Conservation (phyloP, 1,140 invertebrate genomes). For the Potamilus streckersoni region DNA sequence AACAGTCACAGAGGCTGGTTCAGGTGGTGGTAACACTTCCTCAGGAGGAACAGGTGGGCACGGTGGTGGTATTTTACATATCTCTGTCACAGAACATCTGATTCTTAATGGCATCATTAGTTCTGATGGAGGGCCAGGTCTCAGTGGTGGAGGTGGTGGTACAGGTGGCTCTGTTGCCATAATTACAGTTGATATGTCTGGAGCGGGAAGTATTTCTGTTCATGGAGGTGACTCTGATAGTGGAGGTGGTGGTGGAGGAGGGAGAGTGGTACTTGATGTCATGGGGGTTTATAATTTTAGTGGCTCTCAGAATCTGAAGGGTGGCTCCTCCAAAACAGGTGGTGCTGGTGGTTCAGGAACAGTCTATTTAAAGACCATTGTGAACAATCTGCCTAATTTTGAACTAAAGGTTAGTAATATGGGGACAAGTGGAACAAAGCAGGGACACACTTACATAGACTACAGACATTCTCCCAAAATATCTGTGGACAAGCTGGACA, state of each 20-base stretch:
- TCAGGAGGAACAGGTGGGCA: slow-evolving; percentile 10
- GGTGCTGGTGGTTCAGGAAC: slow-evolving; percentile 54
- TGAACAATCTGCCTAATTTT: no score
- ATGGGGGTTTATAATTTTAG: slow-evolving; percentile 41
- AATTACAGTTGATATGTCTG: slow-evolving; percentile 35
- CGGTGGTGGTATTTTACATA: slow-evolving; percentile 45
- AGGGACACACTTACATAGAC: no score
- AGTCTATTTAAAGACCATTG: slow-evolving; percentile 16
- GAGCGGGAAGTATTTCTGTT: slow-evolving; percentile 39
- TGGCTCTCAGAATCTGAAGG: slow-evolving; percentile 38
- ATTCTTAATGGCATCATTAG: slow-evolving; percentile 44
- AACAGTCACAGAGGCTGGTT: slow-evolving; percentile 40
- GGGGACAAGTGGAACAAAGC: no score
- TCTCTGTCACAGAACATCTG: slow-evolving; percentile 26
- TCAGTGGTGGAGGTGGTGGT: slow-evolving; percentile 45
- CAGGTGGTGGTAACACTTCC: slow-evolving; percentile 41
- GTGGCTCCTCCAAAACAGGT: slow-evolving; percentile 38
- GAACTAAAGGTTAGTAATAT: no score
- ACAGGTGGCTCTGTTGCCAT: slow-evolving; percentile 41
- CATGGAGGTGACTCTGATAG: slow-evolving; percentile 29
- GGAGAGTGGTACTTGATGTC: slow-evolving; percentile 37
- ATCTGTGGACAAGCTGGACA: slow-evolving; percentile 26
- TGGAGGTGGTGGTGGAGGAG: slow-evolving; percentile 51
- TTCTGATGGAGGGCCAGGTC: slow-evolving; percentile 36
- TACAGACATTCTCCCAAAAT: no score